Evolutionary conservation across 1,140 invertebrate genomes (phyloP).

Genomic region (Eumaeus atala): DNA sequence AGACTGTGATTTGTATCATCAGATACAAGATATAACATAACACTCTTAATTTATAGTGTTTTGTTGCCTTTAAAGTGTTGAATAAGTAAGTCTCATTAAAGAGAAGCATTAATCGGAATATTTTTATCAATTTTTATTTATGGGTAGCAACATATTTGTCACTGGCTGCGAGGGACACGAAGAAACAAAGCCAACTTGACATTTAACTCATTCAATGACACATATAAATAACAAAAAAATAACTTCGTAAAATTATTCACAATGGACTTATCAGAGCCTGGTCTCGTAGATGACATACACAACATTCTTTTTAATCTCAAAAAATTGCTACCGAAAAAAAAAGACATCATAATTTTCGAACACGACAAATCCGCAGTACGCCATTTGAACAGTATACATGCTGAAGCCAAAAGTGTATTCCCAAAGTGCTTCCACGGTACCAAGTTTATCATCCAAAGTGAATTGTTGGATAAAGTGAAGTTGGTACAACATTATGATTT

Average conservation of each 20-base stretch:
- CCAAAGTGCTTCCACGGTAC: constrained; percentile 59
- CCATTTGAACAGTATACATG: constrained; percentile 49
- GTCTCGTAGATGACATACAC: constrained; percentile 2
- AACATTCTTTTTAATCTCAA: constrained; percentile 17
- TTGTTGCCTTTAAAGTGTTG: too few relatives aligned
- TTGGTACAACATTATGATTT: constrained; percentile 59
- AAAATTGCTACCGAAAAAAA: constrained; percentile 54
- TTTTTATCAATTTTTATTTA: too few relatives aligned
- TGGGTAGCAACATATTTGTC: background rate
- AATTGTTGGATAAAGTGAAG: constrained; percentile 54
- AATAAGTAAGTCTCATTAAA: too few relatives aligned
- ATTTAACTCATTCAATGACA: constrained; percentile 17
- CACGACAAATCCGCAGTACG: constrained; percentile 34
- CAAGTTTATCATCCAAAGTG: constrained; percentile 47
- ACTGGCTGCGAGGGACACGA: background rate
- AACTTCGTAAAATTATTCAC: constrained; percentile 1
- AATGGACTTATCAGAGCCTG: constrained; percentile 3
- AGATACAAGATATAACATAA: background rate
- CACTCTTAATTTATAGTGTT: too few relatives aligned
- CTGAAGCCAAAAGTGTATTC: constrained; percentile 57
- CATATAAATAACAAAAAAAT: constrained; percentile 35
- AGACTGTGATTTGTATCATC: background rate
- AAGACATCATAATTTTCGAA: constrained; percentile 44
- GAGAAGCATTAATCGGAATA: too few relatives aligned
- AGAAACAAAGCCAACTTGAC: background rate